Percentiles rank a stretch among this genome's conserved stretches.
These are phyloP conservation scores for Pterocles orientalis DNA, from an alignment of 2,113 vertebrate genomes.

Conservation along the genomic window DNA sequence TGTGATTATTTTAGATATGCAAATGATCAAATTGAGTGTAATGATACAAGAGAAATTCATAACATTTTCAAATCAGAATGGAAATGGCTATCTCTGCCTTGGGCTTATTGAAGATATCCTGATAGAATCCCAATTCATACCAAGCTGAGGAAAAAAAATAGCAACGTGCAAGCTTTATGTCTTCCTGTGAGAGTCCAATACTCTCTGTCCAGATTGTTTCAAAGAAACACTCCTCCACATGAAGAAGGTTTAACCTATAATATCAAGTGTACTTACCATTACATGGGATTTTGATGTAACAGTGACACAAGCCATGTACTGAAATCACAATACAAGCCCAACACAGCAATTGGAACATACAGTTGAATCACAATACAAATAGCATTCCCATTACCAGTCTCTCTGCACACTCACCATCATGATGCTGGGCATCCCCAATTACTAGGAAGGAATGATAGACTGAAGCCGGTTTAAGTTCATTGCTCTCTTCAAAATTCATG, in stretches of 20 bases:
- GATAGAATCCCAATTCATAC: neutral
- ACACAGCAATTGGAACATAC: neutral
- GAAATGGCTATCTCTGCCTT: neutral
- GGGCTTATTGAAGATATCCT: neutral
- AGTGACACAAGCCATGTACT: neutral
- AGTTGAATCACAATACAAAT: neutral
- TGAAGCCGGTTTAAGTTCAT: neutral
- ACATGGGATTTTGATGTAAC: neutral
- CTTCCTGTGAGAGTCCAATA: neutral
- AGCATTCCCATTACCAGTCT: rapidly evolving
- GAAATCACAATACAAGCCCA: neutral
- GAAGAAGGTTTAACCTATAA: neutral
- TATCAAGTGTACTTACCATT: neutral
- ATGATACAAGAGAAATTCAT: neutral
- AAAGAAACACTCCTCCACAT: rapidly evolving
- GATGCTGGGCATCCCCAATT: rapidly evolving
- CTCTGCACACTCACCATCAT: neutral
- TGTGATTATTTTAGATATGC: conserved; percentile 48
- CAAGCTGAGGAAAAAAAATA: neutral
- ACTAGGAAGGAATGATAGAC: neutral
- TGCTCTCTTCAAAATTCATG: neutral
- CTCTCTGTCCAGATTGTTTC: neutral
- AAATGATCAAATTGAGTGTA: conserved; percentile 35
- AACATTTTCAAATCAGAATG: neutral
- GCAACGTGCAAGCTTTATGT: neutral